A percentile compares a stretch with the other conserved stretches of the same genome.
These are phyloP conservation scores for Eublepharis macularius DNA, from an alignment of 2,113 vertebrate species.

Conservation along the genomic window DNA sequence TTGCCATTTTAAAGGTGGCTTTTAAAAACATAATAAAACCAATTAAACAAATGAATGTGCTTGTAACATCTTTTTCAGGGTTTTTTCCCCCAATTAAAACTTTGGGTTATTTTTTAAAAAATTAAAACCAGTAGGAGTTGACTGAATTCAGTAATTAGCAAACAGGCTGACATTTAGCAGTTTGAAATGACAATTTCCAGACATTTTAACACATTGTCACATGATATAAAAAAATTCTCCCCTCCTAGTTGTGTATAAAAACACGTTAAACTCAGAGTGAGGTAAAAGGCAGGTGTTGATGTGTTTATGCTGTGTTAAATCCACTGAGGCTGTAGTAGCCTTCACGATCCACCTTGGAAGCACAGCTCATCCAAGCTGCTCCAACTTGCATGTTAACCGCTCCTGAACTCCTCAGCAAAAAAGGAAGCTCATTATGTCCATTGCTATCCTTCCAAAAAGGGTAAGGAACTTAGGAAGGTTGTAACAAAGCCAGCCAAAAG, in stretches of 20 bases:
- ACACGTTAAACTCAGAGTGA: conserved; percentile 35
- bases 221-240: conserved; percentile 32
- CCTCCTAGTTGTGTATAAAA: conserved; percentile 8
- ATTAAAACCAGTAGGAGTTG: conserved; percentile 49
- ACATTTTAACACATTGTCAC: conserved; percentile 55
- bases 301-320: conserved; percentile 2
- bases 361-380: too few species aligned
- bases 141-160: conserved; percentile 51
- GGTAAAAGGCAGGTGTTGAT: conserved; percentile 26
- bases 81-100: conserved; percentile 4
- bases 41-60: conserved; percentile 26
- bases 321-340: too few species aligned
- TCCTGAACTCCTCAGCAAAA: too few species aligned
- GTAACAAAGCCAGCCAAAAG: too few species aligned
- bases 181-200: conserved; percentile 56
- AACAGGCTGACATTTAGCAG: conserved; percentile 53
- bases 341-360: too few species aligned
- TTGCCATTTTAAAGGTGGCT: background rate
- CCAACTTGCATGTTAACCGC: too few species aligned
- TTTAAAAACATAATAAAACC: conserved; percentile 3
- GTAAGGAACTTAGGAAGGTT: too few species aligned
- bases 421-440: too few species aligned
- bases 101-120: conserved; percentile 44
- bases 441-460: too few species aligned
- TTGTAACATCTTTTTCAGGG: conserved; percentile 29